Evolutionary conservation across 2,888 invertebrate species (phyloP), one percentile per base, ranked within the genome.

Genomic region (Dysmachus trigonus): DNA sequence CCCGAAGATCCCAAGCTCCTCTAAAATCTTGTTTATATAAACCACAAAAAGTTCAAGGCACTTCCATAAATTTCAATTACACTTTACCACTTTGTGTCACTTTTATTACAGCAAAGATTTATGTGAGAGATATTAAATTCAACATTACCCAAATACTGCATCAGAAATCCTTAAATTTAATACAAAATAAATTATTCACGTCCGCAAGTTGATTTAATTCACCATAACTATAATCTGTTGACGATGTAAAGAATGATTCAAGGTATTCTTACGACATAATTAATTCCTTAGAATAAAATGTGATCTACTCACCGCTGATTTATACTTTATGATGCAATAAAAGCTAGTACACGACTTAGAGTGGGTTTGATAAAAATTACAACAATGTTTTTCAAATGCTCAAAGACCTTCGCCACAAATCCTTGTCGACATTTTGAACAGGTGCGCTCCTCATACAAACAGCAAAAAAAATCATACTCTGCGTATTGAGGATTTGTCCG

Each of bases 181-280:
- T 38, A 38, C 38, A 38, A 76, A 76, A 76, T 76, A 76, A 76
- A 41, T 76, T 76, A 76, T 76, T 76, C 10, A 18, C 27, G 76
- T 38, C 76, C 76, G 76, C 76, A 38, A 76, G 76, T 76, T n/a
- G 38, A 76, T 76, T 76, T 76, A 76, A 38, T 76, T 22, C 18
- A 35, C 13, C 38, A 76, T 76, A 35, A 79, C 79, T 51, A 79
- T 31, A 79, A 79, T 51, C 79, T 79, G 79, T 79, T 53, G 79
- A 51, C 30, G 31, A 51, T 27, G n/a, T 10, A 15, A 31, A 51
- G 8, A 6, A 10, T 2, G 30, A 30, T 30, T 47, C n/a, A 31
- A 79, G 76, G 76, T 76, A n/a, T 76, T 15, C 76, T 38, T n/a
- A 51, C 13, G 18, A 79, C 51, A 51, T 31, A 51, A 79, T 53